A percentile compares a stretch with the other conserved stretches of the same genome.
phyloP scores from a whole-genome alignment of 1,140 invertebrate species.

The Euura lappo region DNA sequence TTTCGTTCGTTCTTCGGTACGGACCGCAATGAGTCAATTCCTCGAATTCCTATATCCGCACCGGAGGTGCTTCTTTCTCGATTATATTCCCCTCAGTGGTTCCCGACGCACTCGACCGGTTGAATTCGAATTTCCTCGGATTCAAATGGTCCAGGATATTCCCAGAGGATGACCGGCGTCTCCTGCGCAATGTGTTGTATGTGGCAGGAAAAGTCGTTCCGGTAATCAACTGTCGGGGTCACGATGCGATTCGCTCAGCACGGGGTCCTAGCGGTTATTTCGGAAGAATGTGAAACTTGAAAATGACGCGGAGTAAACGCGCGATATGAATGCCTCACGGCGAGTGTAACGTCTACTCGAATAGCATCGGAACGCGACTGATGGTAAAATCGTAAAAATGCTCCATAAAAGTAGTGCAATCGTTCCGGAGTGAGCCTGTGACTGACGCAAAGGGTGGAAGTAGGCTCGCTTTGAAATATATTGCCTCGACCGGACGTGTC shows the following conservation, averaged over 20 bases:
- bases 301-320: background rate
- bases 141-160: background rate
- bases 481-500: slow-evolving; percentile 31
- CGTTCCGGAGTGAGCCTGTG: slow-evolving; percentile 41
- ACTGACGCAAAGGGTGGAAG: slow-evolving; percentile 35
- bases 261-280: background rate
- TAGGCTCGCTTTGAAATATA: slow-evolving; percentile 40
- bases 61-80: too few species aligned
- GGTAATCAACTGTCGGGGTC: background rate
- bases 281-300: background rate
- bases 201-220: background rate
- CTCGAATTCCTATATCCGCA: too few species aligned
- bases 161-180: background rate
- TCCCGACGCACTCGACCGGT: too few species aligned
- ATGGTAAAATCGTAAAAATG: slow-evolving; percentile 39
- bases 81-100: too few species aligned
- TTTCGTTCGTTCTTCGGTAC: too few species aligned
- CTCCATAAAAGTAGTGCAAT: slow-evolving; percentile 45
- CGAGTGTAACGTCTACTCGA: slow-evolving; percentile 14
- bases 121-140: background rate
- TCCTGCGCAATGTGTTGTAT: background rate
- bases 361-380: slow-evolving; percentile 19
- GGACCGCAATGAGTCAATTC: too few species aligned
- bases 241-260: background rate
- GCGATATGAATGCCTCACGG: background rate